Base-by-base conservation (phyloP, 1,140 invertebrate species). In the Hyles euphorbiae region DNA sequence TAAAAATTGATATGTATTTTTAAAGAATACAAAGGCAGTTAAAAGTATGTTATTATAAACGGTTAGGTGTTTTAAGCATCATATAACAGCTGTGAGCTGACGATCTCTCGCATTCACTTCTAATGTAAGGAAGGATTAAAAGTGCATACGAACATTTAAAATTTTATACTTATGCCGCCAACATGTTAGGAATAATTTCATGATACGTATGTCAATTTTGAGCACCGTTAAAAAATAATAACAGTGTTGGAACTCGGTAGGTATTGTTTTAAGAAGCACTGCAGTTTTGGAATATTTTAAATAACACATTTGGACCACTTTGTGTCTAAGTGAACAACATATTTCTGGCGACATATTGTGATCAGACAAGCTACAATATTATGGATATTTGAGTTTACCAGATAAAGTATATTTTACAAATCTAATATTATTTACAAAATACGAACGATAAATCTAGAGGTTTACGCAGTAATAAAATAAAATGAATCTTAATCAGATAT, bases 1-100 rank as follows among this genome's bases (percentile, higher is more conserved):
- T 60, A 48, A 61, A 74, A 76, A 76, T 78, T 86, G 81, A 86
- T 86, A 86, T 86, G 83, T 83, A 81, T 77, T 74, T 62, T 55
- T 36, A 59, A 45, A 61, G 56, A 61, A 53, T 52, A 63, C 53
- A 58, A 45, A 51, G 43, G 40, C 51, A 56, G 40, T 44, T 51
- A 54, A 54, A 53, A 22, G 34, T 44, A 60, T 54, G 22, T 22
- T 22, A 40, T 5, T 40, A 5, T 40, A 40, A 40, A 40, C 36
- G 36, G 36, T 40, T 40, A 40, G 36, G 36, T 40, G 36, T 40
- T 40, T 40, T 40, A 40, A 40, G 36, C 36, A 40, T 40, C 36
- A 40, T 40, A 22, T 47, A 34, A 43, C 47, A 54, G 11, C 5
- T 36, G 5, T 49, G 34, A 22, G 32, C 47, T 9, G 36, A 40